phyloP scores from a whole-genome alignment of 1,140 invertebrate species.

The Eciton burchellii region DNA sequence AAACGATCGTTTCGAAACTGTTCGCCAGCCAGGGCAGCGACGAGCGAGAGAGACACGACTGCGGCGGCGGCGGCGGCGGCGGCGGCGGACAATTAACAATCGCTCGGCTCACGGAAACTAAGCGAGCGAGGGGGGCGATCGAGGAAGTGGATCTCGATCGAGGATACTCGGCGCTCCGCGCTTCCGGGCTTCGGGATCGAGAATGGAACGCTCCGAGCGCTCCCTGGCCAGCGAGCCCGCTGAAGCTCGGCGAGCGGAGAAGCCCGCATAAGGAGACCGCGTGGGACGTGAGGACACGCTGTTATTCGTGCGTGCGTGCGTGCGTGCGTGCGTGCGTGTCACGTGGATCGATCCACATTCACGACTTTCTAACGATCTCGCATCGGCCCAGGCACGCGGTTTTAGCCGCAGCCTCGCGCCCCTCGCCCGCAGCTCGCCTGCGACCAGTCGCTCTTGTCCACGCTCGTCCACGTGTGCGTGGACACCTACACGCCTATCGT shows the following conservation, averaged over 20 bases:
- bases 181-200: background rate
- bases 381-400: background rate
- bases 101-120: background rate
- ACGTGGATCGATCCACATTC: slow-evolving; percentile 65
- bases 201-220: too few relatives aligned
- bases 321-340: too few relatives aligned
- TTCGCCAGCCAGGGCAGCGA: too few relatives aligned
- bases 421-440: background rate
- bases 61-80: too few relatives aligned
- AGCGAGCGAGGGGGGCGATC: background rate
- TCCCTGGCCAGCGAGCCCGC: slow-evolving; percentile 47
- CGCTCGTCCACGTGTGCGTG: slow-evolving; percentile 43
- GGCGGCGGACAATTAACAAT: background rate
- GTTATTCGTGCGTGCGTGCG: slow-evolving; percentile 62
- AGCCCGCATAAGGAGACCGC: slow-evolving; percentile 52
- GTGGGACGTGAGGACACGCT: slow-evolving; percentile 69
- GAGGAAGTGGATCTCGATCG: background rate
- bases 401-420: slow-evolving; percentile 17
- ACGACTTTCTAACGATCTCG: slow-evolving; percentile 70
- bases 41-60: background rate
- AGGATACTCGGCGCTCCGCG: too few relatives aligned
- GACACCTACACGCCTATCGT: slow-evolving; percentile 1
- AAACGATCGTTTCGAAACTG: slow-evolving; percentile 38
- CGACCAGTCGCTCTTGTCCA: background rate
- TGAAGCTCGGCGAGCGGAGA: slow-evolving; percentile 53